Percentiles rank a stretch among this genome's conserved stretches.
These are phyloP conservation scores for Hormaphis cornu DNA, from an alignment of 1,140 invertebrate genomes.

Conservation along the genomic window DNA sequence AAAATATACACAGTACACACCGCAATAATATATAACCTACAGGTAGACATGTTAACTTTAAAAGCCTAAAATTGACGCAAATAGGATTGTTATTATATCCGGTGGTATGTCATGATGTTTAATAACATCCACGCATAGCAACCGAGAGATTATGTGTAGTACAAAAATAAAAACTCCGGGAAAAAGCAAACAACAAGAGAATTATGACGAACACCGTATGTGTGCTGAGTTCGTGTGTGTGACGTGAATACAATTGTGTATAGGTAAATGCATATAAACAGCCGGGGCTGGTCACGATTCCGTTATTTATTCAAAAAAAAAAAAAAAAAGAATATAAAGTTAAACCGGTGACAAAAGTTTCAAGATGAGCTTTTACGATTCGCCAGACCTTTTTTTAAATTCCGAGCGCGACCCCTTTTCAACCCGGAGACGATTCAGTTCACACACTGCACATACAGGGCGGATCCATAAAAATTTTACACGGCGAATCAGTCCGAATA, in stretches of 20 bases:
- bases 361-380: conserved; percentile 20
- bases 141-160: neutral
- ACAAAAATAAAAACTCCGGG: neutral
- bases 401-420: neutral
- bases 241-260: conserved; percentile 11
- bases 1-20: neutral
- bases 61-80: neutral
- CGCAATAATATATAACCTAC: neutral
- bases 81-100: neutral
- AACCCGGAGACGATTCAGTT: neutral
- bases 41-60: no score
- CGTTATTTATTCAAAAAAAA: conserved; percentile 6
- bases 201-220: neutral
- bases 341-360: conserved; percentile 21
- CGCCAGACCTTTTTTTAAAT: conserved; percentile 13
- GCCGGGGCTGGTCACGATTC: neutral
- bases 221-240: neutral
- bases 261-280: neutral
- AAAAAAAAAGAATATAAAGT: neutral
- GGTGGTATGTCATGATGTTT: no score
- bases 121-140: neutral
- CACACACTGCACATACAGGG: neutral
- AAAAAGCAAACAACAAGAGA: neutral
- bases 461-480: neutral
- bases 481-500: neutral